Conservation (phyloP, 2,888 invertebrate species). For the Liposcelis brunnea region DNA sequence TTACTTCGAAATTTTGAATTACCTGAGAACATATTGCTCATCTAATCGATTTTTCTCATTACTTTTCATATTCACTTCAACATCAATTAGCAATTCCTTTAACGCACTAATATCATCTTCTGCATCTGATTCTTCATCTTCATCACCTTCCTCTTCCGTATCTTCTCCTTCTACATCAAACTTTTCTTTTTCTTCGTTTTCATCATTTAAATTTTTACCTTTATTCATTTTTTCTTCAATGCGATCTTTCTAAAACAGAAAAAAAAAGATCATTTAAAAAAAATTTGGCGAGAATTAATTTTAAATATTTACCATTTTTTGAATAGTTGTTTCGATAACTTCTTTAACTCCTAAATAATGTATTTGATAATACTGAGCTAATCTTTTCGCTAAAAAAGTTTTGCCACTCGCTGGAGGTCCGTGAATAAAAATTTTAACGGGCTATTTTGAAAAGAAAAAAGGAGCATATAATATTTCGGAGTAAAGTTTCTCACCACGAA, state of each 20-base stretch:
- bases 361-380: conserved; percentile 38
- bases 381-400: conserved; percentile 35
- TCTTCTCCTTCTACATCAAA: conserved; percentile 14
- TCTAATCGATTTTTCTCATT: conserved; percentile 27
- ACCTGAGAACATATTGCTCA: conserved; percentile 27
- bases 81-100: conserved; percentile 27
- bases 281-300: neutral
- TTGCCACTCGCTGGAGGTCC: conserved; percentile 51
- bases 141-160: conserved; percentile 19
- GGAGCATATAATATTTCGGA: too few relatives aligned
- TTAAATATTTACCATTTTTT: conserved; percentile 34
- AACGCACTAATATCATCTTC: conserved; percentile 22
- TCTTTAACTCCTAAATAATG: conserved; percentile 37
- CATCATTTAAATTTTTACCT: too few relatives aligned
- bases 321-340: conserved; percentile 33
- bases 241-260: conserved; percentile 5
- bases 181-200: neutral
- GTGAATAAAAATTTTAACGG: conserved; percentile 40
- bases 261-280: neutral
- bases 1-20: neutral
- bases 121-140: conserved; percentile 20
- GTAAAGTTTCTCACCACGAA: too few relatives aligned
- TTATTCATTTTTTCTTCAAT: conserved; percentile 7
- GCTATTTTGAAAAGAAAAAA: conserved; percentile 21
- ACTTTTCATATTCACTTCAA: conserved; percentile 23